A percentile compares a stretch with the other conserved stretches of the same genome.
Conservation (phyloP, 2,797 vertebrate species). For the Rhabdomys pumilio region DNA sequence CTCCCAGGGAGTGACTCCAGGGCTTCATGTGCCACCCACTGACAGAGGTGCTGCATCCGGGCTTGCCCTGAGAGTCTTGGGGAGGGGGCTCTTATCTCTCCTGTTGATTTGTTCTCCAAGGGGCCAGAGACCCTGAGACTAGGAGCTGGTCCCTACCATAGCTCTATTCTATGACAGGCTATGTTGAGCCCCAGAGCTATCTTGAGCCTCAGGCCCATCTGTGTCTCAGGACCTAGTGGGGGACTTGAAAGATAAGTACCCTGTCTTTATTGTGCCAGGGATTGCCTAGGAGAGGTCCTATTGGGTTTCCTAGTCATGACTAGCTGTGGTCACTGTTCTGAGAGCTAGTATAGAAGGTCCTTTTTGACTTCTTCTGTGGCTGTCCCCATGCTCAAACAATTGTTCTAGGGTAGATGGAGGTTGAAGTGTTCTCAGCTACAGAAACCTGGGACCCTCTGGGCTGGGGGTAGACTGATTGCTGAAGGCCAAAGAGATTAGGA, state of each 20-base stretch:
- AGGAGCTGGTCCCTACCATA: rapidly evolving
- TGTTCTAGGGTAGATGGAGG: neutral
- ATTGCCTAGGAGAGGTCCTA: neutral
- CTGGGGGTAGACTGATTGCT: rapidly evolving
- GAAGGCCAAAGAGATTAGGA: neutral
- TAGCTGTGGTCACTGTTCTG: neutral
- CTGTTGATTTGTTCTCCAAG: neutral
- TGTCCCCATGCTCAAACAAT: neutral
- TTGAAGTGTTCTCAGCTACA: neutral
- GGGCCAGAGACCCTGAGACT: neutral
- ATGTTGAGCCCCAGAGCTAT: rapidly evolving
- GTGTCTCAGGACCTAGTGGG: neutral
- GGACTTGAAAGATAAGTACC: neutral
- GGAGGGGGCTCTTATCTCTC: neutral
- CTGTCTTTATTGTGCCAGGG: neutral
- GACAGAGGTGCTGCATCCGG: rapidly evolving
- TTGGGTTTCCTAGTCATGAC: neutral
- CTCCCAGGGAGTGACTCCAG: slow-evolving; percentile 87
- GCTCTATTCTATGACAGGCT: too few species aligned
- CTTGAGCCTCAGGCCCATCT: rapidly evolving
- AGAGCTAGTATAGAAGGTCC: neutral
- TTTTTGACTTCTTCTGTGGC: neutral
- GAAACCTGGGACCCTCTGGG: neutral
- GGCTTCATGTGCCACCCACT: rapidly evolving
- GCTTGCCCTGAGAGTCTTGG: neutral